phyloP scores from a whole-genome alignment of 2,113 vertebrate genomes.

The Hippocampus guttulatus region DNA sequence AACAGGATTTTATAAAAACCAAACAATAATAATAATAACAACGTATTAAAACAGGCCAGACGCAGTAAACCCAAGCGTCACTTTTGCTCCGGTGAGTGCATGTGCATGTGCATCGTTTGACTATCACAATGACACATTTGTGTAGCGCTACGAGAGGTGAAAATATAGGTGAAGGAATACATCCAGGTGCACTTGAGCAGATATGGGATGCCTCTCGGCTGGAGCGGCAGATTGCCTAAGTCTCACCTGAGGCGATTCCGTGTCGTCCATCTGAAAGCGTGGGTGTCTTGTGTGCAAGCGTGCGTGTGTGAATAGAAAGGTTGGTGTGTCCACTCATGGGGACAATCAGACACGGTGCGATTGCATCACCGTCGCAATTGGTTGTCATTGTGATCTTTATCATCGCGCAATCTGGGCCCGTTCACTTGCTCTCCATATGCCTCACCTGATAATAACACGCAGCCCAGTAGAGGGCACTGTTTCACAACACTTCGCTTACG shows the following conservation, averaged over 20 bases:
- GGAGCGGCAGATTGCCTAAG: slow-evolving; percentile 47
- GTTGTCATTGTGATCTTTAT: slow-evolving; percentile 69
- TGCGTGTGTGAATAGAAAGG: slow-evolving; percentile 9
- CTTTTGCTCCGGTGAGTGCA: not conserved
- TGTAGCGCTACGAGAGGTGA: not conserved
- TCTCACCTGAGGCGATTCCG: slow-evolving; percentile 52
- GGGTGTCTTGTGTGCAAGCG: slow-evolving; percentile 7
- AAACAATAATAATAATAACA: slow-evolving; percentile 14
- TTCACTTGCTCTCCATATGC: not conserved
- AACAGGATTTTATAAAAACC: slow-evolving; percentile 25
- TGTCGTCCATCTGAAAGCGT: not conserved
- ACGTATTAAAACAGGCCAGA: slow-evolving; percentile 12
- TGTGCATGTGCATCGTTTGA: not conserved
- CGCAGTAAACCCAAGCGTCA: slow-evolving; percentile 28
- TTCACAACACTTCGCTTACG: slow-evolving; percentile 49
- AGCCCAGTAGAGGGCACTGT: slow-evolving; percentile 66
- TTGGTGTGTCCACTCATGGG: slow-evolving; percentile 9
- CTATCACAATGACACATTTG: not conserved
- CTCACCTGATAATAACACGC: slow-evolving; percentile 11
- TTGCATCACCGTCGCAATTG: slow-evolving; percentile 58
- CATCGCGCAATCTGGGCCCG: slow-evolving; percentile 42
- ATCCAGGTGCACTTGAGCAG: slow-evolving; percentile 15
- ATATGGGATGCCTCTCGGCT: slow-evolving; percentile 47
- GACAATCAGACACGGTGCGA: slow-evolving; percentile 47
- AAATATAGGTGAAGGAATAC: slow-evolving; percentile 4